Evolutionary conservation across 2,797 vertebrate species (phyloP).

Genomic region (Sternotherus odoratus): DNA sequence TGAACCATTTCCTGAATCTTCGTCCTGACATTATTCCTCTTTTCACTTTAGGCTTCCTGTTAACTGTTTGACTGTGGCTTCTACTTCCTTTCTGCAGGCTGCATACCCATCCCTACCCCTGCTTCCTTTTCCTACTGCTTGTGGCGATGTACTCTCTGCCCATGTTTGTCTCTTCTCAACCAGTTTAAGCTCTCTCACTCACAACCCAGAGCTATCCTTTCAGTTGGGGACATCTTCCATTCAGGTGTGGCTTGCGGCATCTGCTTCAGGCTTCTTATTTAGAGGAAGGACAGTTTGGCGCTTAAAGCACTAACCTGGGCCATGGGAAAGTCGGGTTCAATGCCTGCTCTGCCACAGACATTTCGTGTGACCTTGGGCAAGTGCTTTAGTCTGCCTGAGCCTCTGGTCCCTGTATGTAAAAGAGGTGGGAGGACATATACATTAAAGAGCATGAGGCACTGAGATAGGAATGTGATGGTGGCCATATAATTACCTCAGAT

Average conservation of each 20-base stretch:
- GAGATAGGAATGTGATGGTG: not conserved
- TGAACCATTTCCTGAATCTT: not conserved
- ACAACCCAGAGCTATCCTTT: fast-evolving
- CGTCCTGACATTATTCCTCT: not conserved
- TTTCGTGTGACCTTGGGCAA: not conserved
- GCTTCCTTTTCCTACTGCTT: not conserved
- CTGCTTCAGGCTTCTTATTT: not conserved
- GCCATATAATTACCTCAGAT: not conserved
- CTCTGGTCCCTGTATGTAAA: not conserved
- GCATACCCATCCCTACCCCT: not conserved
- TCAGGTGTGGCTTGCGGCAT: not conserved
- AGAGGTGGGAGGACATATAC: not conserved
- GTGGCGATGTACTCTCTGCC: not conserved
- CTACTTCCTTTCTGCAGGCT: not conserved
- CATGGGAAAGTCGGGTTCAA: not conserved
- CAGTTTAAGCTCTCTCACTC: fast-evolving
- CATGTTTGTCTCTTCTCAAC: fast-evolving
- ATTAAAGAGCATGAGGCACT: not conserved
- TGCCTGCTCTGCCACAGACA: not conserved
- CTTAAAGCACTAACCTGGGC: not conserved
- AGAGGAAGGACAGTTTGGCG: not conserved
- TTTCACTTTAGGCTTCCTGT: not conserved
- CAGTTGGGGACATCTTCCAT: not conserved
- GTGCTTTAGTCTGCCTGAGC: not conserved
- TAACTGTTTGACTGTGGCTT: not conserved